Base-by-base conservation (phyloP, 2,113 vertebrate species). In the Cervus canadensis region DNA sequence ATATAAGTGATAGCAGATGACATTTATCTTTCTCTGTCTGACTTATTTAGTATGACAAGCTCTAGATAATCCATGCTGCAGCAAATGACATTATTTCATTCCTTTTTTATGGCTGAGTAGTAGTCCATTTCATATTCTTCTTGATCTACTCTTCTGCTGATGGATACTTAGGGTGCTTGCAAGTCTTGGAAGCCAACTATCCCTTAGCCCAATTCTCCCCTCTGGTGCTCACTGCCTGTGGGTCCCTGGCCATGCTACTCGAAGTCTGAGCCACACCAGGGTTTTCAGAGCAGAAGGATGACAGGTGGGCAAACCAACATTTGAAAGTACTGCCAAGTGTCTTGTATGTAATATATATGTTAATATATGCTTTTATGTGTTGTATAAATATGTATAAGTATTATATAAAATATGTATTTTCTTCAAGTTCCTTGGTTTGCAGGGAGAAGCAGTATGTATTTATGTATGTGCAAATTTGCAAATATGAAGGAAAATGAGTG, bases 321-420 rank as follows among this genome's bases (percentile, higher is more conserved):
- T 54, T 19, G 13, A 56, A 95, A 81, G 40, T 50, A n/a, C 45
- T 2, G 1, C 87, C 15, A 85, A 85, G 43, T 56, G 28, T 90
- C 78, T 96, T 94, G 94, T 81, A 64, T 93, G 57, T 88, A 67
- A 87, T 43, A 28, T 64, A 8, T 30, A 62, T 62, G 57, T 28
- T 93, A 30, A 30, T 60, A 87, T 57, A 67, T 60, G 90, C 60
- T 85, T 88, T 45, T 43, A 28, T 54, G 25, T 81, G 36, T 36
- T 83, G 21, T 59, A 83, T 81, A 87, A 92, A 89, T 93, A 81
- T 48, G 52, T 52, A 74, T 90, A 36, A 25, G 19, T 43, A 82
- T 50, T 52, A 81, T 33, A 86, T 85, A 82, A 98, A 94, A 92
- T 91, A 95, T n/a, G 17, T 54, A 85, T 95, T 93, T 94, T 90